Base-by-base conservation (phyloP, 53 echinoderm and acorn worm genomes). In the Echinarachnius parma region DNA sequence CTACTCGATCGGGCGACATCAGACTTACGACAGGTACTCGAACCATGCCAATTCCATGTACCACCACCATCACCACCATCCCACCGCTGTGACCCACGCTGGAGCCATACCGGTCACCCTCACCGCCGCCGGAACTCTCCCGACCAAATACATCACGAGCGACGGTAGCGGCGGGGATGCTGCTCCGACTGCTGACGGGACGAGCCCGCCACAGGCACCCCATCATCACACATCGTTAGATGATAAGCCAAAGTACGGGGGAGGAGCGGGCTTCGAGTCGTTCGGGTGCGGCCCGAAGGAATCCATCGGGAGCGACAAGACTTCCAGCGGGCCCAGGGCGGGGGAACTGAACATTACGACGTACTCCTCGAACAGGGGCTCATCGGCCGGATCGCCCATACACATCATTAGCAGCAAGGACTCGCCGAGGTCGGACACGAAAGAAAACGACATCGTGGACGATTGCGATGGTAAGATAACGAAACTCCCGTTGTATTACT, bases 391-490 rank as follows among this genome's bases (percentile, higher is more conserved):
- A 20, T 69, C 70, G 14, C 53, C 70, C 31, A 24, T 69, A 9
- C 35, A 52, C 30, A 36, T 53, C 54, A 69, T 32, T 9, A 50
- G 53, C 15, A 53, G 53, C 54, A 69, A 69, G 23, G 54, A 34
- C 15, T 53, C 53, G 13, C 70, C 70, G 20, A 21, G 34, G 10
- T 69, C 70, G 21, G 70, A 69, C 23, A 53, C 54, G 19, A 69
- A 69, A 30, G 70, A 69, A 23, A 69, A 69, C 25, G 70, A 69
- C 34, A 53, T 69, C 70, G 34, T 34, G 2, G 70, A 69, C 16
- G 70, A 53, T 21, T 52, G 70, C 34, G 70, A 69, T 31, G 70
- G 70, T 69, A 53, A 69, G 53, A 53, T 26, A n/a, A n/a, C n/a
- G n/a, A n/a, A n/a, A n/a, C n/a, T n/a, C n/a, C n/a, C n/a, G n/a